Base-by-base conservation (phyloP, 2,888 invertebrate species). In the Sipha maydis region DNA sequence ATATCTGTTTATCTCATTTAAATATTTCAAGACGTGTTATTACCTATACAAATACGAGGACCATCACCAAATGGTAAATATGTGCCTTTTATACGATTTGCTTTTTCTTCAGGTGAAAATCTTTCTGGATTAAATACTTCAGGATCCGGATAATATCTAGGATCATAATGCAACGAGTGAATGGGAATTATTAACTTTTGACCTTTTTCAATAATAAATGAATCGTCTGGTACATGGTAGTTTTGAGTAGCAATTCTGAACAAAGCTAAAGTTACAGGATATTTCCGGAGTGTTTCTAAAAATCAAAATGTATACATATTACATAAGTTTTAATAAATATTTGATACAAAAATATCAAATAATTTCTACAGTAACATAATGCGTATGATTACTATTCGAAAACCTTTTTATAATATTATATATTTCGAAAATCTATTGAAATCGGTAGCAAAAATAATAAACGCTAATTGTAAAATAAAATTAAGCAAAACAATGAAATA, bases 281-380 rank as follows among this genome's bases (percentile, higher is more conserved):
- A 94, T 91, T 94, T 93, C 73, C 94, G 92, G 90, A 94, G 91
- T 1, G 94, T 93, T 91, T 94, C 94, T 93, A n/a, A 83, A 75
- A 83, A 19, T 7, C 0, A 54, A 69, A 31, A 61, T 67, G 8
- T 67, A n/a, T 54, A 48, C 48, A 48, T 14, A 48, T 48, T 48
- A 48, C 14, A 14, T 48, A 48, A 48, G 48, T 11, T 11, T 11
- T 14, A 1, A 8, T 48, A 14, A 48, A 14, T 1, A 48, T 48
- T 48, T 48, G 48, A 14, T 48, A 48, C 48, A 3, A 48, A 48
- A 14, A 11, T 48, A 48, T 48, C 3, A 9, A 7, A 9, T 41
- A 5, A 41, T 8, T 41, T 41, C 9, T 41, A 9, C 14, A 1
- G 11, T 14, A 11, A 48, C 48, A 14, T 14, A 48, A 48, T 48